Base-by-base conservation (phyloP, 2,113 vertebrate species). In the Suncus etruscus region DNA sequence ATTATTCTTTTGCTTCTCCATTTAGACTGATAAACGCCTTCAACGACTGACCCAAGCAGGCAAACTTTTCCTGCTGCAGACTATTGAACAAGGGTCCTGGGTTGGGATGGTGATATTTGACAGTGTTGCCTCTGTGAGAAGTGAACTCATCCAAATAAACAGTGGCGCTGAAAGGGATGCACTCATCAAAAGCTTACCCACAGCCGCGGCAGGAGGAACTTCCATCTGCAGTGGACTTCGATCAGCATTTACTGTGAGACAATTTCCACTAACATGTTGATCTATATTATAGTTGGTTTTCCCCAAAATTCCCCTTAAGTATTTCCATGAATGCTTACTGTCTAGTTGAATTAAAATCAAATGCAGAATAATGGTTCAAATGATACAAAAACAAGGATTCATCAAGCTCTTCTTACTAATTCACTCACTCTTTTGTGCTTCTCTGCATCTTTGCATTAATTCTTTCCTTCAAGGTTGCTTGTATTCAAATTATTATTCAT, bases 71-170 rank as follows among this genome's bases (percentile, higher is more conserved):
- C 89, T 98, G 47, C 92, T 94, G 45, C 95, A 97, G 86, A 96
- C 96, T 0, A 76, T 97, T 91, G 97, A 98, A 79, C 89, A 95
- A 16, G 93, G 95, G 25, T 93, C 97, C 54, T 92, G 93, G 89
- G 95, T 97, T 65, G 98, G 97, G 8, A 97, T 98, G 92, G 96
- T 98, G 77, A 91, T 65, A 0, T 98, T 97, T 66, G 86, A 94
- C 66, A 91, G 94, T 8, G 5, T 2, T 11, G 95, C 96, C 73
- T 7, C 68, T 0, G 45, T 96, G 27, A 70, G 47, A 86, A 97
- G 90, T 73, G 75, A 89, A 2, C 91, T 97, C 72, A 45, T 3
- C 15, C 94, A 94, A 90, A 94, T 97, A 58, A 93, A 91, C 1
- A 81, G 69, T 0, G 45, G 61, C 0, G 1, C 76, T 0, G 75